Evolutionary conservation across 2,797 vertebrate species (phyloP), one percentile per base, ranked within the genome.

Genomic region (Spinibarbus caldwelli): DNA sequence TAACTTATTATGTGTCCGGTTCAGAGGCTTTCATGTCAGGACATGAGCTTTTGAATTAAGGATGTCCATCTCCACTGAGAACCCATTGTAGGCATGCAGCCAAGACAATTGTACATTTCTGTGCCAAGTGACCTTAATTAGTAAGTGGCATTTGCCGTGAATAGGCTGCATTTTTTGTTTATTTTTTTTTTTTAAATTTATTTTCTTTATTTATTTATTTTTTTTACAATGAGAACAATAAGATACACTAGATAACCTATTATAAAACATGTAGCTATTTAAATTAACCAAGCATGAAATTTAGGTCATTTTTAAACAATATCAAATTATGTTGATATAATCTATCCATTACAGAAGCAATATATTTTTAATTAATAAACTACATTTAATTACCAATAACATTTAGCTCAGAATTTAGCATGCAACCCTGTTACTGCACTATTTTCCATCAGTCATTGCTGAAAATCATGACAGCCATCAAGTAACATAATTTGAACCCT

Each of bases 41-140:
- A 45, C 54, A 82, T 2, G 2, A 73, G 26, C 19, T 11, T 12
- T 59, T 82, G 52, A 81, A 43, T 57, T 11, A 70, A 81, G n/a
- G 49, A 81, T 81, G 47, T 41, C 34, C 19, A 26, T 70, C 15
- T 38, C 79, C 79, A 81, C 57, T 47, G 41, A 79, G 26, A 66
- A 79, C 59, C 17, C 59, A 66, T 26, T 15, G 21, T 6, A 70
- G 23, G 8, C n/a, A 41, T 21, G n/a, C 15, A 71, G 23, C n/a
- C 47, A 41, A 11, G 9, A 81, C 23, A 80, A 47, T 26, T n/a
- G 45, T 52, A 38, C 34, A 81, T 29, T 29, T 71, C 47, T 29
- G 47, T 38, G 45, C 15, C 31, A 80, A 52, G 15, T 71, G 67
- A 71, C 49, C 64, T 70, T 36, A 68, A 68, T 52, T 80, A 70